Evolutionary conservation across 1,140 invertebrate genomes (phyloP).

Genomic region (Saccostrea echinata): DNA sequence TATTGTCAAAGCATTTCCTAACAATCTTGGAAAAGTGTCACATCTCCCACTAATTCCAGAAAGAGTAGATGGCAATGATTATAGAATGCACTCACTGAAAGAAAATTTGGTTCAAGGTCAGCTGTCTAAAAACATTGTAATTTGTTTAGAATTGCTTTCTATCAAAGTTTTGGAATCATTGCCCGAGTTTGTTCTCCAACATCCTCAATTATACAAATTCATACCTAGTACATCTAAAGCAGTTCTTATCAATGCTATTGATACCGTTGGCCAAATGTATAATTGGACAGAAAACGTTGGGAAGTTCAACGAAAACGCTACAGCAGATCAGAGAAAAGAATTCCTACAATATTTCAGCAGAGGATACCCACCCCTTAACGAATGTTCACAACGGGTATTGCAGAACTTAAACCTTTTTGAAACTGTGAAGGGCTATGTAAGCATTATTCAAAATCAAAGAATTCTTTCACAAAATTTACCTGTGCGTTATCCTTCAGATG

Average conservation of each 20-base stretch:
- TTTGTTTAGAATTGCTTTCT: background rate
- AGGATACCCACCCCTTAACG: background rate
- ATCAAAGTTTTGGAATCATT: background rate
- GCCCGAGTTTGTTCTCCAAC: background rate
- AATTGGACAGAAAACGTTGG: background rate
- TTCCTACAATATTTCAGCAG: background rate
- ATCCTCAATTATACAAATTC: background rate
- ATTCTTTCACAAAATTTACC: background rate
- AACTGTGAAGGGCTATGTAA: background rate
- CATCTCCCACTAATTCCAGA: constrained; percentile 7
- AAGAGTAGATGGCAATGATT: background rate
- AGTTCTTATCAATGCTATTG: background rate
- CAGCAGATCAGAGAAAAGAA: background rate
- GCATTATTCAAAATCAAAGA: background rate
- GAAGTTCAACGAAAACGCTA: background rate
- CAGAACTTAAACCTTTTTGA: background rate
- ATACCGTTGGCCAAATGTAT: background rate
- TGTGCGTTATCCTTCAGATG: background rate
- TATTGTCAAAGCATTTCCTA: background rate
- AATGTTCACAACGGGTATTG: background rate
- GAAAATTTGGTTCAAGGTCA: background rate
- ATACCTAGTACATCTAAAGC: background rate
- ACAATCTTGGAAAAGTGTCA: background rate
- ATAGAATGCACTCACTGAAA: background rate
- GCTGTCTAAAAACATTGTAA: background rate